Conservation (phyloP, 2,888 invertebrate genomes). For the Baccha elongata region DNA sequence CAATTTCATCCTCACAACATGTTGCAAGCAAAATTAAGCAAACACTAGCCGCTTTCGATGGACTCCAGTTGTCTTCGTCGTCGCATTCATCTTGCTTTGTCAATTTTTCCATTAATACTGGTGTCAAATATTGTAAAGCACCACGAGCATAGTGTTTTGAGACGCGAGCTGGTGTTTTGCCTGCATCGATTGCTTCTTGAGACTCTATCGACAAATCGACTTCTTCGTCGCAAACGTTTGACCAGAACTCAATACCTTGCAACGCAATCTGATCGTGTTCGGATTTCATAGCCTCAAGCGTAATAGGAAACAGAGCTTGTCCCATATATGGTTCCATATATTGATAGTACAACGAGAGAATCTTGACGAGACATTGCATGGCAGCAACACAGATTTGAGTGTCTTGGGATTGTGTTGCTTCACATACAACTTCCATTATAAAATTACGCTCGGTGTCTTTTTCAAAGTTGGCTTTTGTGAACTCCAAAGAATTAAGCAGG, state of each 20-base stretch:
- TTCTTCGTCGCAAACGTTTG: slow-evolving; percentile 99
- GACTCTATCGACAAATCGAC: slow-evolving; percentile 97
- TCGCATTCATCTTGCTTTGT: slow-evolving; percentile 98
- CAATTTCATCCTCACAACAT: slow-evolving; percentile 98
- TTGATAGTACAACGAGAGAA: slow-evolving; percentile 98
- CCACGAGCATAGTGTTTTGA: slow-evolving; percentile 99
- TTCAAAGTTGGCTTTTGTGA: slow-evolving; percentile 99
- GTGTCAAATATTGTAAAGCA: slow-evolving; percentile 96
- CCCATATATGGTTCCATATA: slow-evolving; percentile 99
- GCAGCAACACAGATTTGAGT: slow-evolving; percentile 97
- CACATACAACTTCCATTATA: slow-evolving; percentile 99
- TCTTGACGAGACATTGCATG: slow-evolving; percentile 98
- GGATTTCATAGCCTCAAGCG: slow-evolving; percentile 98
- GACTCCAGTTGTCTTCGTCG: slow-evolving; percentile 99
- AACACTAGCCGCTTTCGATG: slow-evolving; percentile 99
- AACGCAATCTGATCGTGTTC: slow-evolving; percentile 97
- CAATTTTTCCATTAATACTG: slow-evolving; percentile 95
- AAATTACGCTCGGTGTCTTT: slow-evolving; percentile 98
- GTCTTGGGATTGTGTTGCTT: slow-evolving; percentile 97
- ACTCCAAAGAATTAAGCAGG: slow-evolving; percentile 97
- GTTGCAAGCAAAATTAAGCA: slow-evolving; percentile 98
- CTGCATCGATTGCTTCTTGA: slow-evolving; percentile 95
- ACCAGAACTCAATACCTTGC: slow-evolving; percentile 99
- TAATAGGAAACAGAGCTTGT: slow-evolving; percentile 98
- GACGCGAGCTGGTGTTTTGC: slow-evolving; percentile 96